Conservation (phyloP, 1,140 invertebrate species). For the Harpegnathos saltator region DNA sequence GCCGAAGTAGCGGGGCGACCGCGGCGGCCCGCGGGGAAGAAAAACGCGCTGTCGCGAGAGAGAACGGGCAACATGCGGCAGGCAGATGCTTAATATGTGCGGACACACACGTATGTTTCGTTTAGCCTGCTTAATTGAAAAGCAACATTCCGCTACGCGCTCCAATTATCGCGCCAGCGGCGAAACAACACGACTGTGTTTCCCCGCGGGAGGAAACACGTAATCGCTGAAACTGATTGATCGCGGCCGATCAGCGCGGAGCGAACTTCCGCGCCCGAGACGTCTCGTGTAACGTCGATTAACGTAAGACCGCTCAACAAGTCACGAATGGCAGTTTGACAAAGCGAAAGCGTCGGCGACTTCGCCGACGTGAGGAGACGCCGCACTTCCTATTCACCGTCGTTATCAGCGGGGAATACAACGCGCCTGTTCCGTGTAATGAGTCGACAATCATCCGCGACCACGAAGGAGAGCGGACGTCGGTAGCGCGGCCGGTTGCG, state of each 20-base stretch:
- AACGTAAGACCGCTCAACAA: slow-evolving; percentile 28
- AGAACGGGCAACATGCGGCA: background rate
- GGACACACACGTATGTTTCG: background rate
- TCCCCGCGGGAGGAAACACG: background rate
- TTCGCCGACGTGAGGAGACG: background rate
- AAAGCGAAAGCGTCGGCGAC: background rate
- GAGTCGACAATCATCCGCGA: slow-evolving; percentile 48
- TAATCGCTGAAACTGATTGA: slow-evolving; percentile 1
- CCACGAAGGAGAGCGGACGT: slow-evolving; percentile 11
- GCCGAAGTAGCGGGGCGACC: too few relatives aligned
- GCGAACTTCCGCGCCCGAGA: slow-evolving; percentile 20
- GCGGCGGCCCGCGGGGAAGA: too few relatives aligned
- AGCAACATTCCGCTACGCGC: slow-evolving; percentile 6
- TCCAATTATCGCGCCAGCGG: background rate
- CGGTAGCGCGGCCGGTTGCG: background rate
- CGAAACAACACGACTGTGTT: slow-evolving; percentile 2
- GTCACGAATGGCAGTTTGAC: background rate
- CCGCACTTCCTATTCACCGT: too few relatives aligned
- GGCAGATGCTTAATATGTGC: background rate
- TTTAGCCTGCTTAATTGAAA: slow-evolving; percentile 12
- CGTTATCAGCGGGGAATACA: slow-evolving; percentile 27
- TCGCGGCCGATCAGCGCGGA: background rate
- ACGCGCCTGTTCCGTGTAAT: slow-evolving; percentile 26
- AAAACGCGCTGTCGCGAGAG: background rate
- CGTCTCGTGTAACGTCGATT: slow-evolving; percentile 9